These are phyloP conservation scores for Caerostris extrusa DNA, from an alignment of 1,140 invertebrate species.

Conservation along the genomic window DNA sequence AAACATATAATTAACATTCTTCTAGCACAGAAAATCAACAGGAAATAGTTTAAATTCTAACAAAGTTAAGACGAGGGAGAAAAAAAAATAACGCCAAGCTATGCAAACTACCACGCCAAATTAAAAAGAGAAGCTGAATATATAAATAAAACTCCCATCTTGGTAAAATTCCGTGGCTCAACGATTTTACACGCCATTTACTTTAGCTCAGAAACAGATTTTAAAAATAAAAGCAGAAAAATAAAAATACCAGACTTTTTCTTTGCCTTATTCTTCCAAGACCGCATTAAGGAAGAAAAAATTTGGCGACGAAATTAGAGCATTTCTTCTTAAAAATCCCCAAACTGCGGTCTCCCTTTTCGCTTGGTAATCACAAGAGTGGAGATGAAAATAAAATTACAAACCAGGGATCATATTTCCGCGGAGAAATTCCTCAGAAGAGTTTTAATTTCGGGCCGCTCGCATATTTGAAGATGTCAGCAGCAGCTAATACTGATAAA, in stretches of 20 bases:
- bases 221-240: neutral
- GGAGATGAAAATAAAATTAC: neutral
- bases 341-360: neutral
- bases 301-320: slow-evolving; percentile 17
- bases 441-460: neutral
- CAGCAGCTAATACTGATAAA: neutral
- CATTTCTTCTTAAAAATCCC: slow-evolving; percentile 5
- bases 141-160: neutral
- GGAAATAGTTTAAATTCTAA: slow-evolving; percentile 37
- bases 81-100: neutral
- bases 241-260: neutral
- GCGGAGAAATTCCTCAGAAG: neutral
- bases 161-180: neutral
- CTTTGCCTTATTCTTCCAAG: neutral
- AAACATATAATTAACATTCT: slow-evolving; percentile 34
- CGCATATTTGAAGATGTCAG: neutral
- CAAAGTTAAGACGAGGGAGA: neutral
- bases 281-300: slow-evolving; percentile 14
- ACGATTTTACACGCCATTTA: slow-evolving; percentile 36
- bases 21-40: neutral
- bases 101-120: slow-evolving; percentile 19
- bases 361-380: slow-evolving; percentile 17
- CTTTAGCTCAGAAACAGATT: neutral
- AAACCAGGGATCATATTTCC: neutral
- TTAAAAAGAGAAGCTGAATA: neutral